These are phyloP conservation scores for Sebastes iracundus DNA, from an alignment of 2,797 vertebrate genomes.

Conservation along the genomic window DNA sequence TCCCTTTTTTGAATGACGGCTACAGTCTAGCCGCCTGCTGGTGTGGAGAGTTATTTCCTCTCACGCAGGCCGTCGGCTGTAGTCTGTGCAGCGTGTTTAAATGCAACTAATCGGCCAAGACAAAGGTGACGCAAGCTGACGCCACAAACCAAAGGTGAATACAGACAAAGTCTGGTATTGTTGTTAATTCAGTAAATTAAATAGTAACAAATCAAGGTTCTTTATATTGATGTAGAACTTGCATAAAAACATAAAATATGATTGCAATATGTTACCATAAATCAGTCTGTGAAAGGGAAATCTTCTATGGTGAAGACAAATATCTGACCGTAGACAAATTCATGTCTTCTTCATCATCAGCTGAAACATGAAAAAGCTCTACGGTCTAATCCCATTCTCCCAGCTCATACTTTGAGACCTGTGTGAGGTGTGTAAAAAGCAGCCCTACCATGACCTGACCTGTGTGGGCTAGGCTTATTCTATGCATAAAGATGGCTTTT, in stretches of 20 bases:
- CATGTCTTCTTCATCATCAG: neutral
- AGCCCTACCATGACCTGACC: neutral
- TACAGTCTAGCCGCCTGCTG: too few species aligned
- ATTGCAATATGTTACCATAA: too few species aligned
- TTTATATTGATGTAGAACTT: neutral
- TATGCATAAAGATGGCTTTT: conserved; percentile 16
- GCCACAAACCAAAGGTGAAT: neutral
- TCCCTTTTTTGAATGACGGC: too few species aligned
- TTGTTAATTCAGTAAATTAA: neutral
- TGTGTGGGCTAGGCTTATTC: neutral
- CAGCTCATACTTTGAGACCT: neutral
- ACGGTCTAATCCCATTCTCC: neutral
- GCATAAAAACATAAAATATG: too few species aligned
- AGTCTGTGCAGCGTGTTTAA: too few species aligned
- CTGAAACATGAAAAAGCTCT: neutral
- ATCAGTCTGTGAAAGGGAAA: neutral
- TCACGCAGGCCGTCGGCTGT: too few species aligned
- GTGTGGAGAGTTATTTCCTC: too few species aligned
- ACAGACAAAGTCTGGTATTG: neutral
- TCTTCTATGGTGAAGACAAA: neutral
- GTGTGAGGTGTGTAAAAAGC: neutral
- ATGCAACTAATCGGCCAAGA: too few species aligned
- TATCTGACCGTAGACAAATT: neutral
- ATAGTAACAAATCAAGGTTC: neutral
- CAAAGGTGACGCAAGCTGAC: too few species aligned